Evolutionary conservation across 2,888 invertebrate species (phyloP).

Genomic region (Lasioglossum zephyrum): DNA sequence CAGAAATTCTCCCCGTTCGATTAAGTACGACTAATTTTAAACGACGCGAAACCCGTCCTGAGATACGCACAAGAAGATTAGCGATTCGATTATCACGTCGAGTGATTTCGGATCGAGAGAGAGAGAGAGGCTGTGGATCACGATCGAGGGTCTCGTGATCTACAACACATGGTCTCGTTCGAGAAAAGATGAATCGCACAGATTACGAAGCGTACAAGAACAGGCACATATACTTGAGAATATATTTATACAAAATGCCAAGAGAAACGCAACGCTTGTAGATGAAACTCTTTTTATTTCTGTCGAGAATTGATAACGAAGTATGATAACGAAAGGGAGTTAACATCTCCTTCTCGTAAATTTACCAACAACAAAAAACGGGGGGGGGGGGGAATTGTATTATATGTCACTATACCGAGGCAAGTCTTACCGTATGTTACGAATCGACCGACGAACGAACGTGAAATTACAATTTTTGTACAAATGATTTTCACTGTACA

Average conservation of each 20-base stretch:
- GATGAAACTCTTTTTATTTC: constrained; percentile 17
- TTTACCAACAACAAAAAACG: neutral
- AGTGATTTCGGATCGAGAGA: constrained; percentile 3
- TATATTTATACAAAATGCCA: constrained; percentile 42
- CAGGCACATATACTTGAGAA: constrained; percentile 7
- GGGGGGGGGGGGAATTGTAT: constrained; percentile 22
- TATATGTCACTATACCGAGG: constrained; percentile 27
- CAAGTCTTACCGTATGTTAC: constrained; percentile 39
- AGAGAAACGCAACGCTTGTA: constrained; percentile 25
- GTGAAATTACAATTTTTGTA: constrained; percentile 14
- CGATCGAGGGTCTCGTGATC: constrained; percentile 3
- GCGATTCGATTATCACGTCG: constrained; percentile 16
- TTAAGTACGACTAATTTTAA: constrained; percentile 34
- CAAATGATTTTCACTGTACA: constrained; percentile 10
- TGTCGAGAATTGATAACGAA: constrained; percentile 21
- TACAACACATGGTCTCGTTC: neutral
- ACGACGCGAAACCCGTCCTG: constrained; percentile 53
- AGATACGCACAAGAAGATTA: constrained; percentile 52
- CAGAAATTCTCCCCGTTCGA: constrained; percentile 30
- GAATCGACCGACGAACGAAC: constrained; percentile 25
- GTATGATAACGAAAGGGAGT: constrained; percentile 1
- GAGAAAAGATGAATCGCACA: constrained; percentile 19
- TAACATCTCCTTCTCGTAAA: constrained; percentile 13
- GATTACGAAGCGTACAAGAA: constrained; percentile 28
- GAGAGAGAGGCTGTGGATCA: constrained; percentile 16